Percentiles rank a stretch among this genome's conserved stretches.
Evolutionary conservation across 1,140 invertebrate genomes (phyloP).

Genomic region (Cydia amplana): DNA sequence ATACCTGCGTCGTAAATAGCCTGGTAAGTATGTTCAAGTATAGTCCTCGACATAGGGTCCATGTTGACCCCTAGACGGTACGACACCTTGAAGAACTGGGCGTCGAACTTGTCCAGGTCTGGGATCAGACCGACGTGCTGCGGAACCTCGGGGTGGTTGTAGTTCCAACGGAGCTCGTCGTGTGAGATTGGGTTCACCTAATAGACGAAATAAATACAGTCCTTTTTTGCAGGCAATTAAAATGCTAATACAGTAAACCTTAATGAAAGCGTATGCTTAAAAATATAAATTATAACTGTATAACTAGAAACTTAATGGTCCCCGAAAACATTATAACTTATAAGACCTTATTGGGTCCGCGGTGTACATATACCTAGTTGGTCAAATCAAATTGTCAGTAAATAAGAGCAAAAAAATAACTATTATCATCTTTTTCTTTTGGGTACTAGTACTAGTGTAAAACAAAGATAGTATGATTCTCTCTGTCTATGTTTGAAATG

Average conservation of each 20-base stretch:
- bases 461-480: too few species aligned
- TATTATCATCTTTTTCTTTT: too few species aligned
- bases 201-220: not conserved
- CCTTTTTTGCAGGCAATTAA: not conserved
- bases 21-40: conserved; percentile 64
- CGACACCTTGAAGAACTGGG: conserved; percentile 67
- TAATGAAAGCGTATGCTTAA: not conserved
- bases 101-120: conserved; percentile 48
- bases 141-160: conserved; percentile 2
- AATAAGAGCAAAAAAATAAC: too few species aligned
- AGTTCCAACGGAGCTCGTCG: not conserved
- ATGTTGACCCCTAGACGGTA: conserved; percentile 59
- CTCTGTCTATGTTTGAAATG: too few species aligned
- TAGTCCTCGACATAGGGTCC: conserved; percentile 65
- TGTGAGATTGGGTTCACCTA: not conserved
- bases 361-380: too few species aligned
- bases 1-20: conserved; percentile 65
- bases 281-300: too few species aligned
- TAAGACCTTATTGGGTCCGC: too few species aligned
- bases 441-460: too few species aligned
- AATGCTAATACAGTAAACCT: not conserved
- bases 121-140: not conserved
- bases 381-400: too few species aligned
- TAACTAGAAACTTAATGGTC: too few species aligned
- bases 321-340: too few species aligned